These are phyloP conservation scores for Mesoclemmys tuberculata DNA, from an alignment of 2,113 vertebrate genomes.

Conservation along the genomic window DNA sequence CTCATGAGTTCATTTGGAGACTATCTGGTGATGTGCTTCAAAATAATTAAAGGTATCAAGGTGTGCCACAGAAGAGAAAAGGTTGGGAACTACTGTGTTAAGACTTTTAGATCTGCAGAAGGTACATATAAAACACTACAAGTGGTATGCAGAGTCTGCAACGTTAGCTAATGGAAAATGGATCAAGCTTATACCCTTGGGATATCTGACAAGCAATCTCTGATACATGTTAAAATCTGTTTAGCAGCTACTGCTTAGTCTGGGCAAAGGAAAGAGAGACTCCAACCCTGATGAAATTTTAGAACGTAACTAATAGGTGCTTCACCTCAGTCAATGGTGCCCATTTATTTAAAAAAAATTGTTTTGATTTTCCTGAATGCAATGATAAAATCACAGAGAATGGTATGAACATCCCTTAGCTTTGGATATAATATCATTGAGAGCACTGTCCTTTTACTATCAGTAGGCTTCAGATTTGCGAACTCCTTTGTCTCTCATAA, in stretches of 20 bases:
- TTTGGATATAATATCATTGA: neutral
- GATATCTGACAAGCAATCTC: neutral
- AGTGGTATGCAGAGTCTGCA: neutral
- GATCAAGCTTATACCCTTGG: neutral
- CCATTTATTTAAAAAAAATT: neutral
- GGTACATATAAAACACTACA: neutral
- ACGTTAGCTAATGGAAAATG: neutral
- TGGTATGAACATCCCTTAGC: neutral
- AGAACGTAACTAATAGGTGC: rapidly evolving
- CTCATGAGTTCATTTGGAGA: too few relatives aligned
- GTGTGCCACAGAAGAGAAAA: too few relatives aligned
- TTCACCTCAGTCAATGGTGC: neutral
- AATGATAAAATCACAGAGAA: neutral
- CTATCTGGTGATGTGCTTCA: too few relatives aligned
- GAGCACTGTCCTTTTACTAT: rapidly evolving
- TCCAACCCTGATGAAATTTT: neutral
- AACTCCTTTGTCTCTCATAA: rapidly evolving
- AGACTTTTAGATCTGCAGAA: rapidly evolving
- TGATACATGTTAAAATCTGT: neutral
- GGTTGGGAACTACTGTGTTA: too few relatives aligned
- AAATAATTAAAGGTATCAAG: too few relatives aligned
- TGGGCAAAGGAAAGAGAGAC: neutral
- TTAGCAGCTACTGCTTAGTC: neutral
- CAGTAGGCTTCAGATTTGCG: rapidly evolving
- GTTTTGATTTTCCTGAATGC: neutral